Evolutionary conservation across 2,888 invertebrate genomes (phyloP).

Genomic region (Lochmaea crataegi): DNA sequence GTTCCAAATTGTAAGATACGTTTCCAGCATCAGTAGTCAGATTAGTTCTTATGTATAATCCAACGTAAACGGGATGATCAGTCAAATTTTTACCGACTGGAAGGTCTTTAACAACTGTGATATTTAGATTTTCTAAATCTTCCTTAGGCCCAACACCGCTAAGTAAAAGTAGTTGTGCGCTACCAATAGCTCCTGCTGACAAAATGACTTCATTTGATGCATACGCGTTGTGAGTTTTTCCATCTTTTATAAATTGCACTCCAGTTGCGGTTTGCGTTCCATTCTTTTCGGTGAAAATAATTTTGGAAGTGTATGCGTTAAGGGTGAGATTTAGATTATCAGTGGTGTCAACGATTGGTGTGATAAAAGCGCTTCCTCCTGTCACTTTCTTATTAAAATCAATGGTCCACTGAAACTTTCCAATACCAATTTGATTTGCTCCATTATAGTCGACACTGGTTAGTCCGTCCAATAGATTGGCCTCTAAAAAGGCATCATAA

Average conservation of each 20-base stretch:
- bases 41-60: constrained; percentile 42
- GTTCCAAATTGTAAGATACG: constrained; percentile 11
- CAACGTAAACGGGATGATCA: constrained; percentile 52
- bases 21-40: not conserved
- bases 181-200: constrained; percentile 82
- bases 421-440: constrained; percentile 69
- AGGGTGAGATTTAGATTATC: constrained; percentile 71
- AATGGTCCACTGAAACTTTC: constrained; percentile 72
- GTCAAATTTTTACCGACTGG: constrained; percentile 52
- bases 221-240: constrained; percentile 63
- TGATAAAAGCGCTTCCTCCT: constrained; percentile 72
- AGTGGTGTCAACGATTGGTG: constrained; percentile 65
- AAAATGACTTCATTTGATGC: constrained; percentile 78
- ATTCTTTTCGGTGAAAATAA: constrained; percentile 65
- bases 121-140: constrained; percentile 46
- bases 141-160: constrained; percentile 55
- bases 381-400: constrained; percentile 71
- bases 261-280: constrained; percentile 65
- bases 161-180: constrained; percentile 54
- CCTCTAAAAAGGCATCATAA: constrained; percentile 54
- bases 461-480: constrained; percentile 70
- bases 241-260: constrained; percentile 68
- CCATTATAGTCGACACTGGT: constrained; percentile 74
- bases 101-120: constrained; percentile 49
- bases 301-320: constrained; percentile 68